Base-by-base conservation (phyloP, 2,888 invertebrate species). In the Apamea sordens region DNA sequence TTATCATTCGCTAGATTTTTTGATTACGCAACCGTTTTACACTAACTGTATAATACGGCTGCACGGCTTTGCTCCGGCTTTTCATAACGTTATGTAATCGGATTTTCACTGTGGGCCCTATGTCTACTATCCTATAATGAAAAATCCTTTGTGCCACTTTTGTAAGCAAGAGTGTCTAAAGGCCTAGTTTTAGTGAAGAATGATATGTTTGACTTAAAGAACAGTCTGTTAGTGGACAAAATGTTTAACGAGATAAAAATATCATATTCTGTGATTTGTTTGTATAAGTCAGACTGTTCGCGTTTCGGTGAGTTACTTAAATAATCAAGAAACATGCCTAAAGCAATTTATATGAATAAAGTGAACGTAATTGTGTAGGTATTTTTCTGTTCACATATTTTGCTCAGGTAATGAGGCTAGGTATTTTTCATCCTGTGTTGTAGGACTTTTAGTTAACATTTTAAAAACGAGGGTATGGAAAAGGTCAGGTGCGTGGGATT, bases 191-290 rank as follows among this genome's bases (percentile, higher is more conserved):
- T 13, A 28, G 13, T 32, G 24, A 59, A 61, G 10, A 11, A 28
- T 70, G 70, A 65, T 59, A 65, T 83, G 59, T 83, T 83, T 70
- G 44, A 44, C 15, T 50, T 36, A 83, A 77, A 67, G 10, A 56
- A 32, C 1, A 47, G 1, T 44, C 36, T 18, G 63, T 56, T 15
- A 41, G 44, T n/a, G 76, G 13, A 64, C 36, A 70, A 11, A 47
- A 44, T 68, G n/a, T 64, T 61, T 5, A 36, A 59, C 44, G 13
- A 77, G 84, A 84, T 84, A 74, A 84, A 64, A 56, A 56, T 61
- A 76, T 82, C 67, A 68, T 10, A 15, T 64, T 13, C 15, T 10
- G 41, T 77, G 77, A 82, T n/a, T 18, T 77, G 86, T 86, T 84
- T 77, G 53, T 56, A 2, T 59, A 36, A 28, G 53, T 15, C 32